Evolutionary conservation across 2,888 invertebrate genomes (phyloP), one percentile per base, ranked within the genome.

Genomic region (Hypolimnas misippus): DNA sequence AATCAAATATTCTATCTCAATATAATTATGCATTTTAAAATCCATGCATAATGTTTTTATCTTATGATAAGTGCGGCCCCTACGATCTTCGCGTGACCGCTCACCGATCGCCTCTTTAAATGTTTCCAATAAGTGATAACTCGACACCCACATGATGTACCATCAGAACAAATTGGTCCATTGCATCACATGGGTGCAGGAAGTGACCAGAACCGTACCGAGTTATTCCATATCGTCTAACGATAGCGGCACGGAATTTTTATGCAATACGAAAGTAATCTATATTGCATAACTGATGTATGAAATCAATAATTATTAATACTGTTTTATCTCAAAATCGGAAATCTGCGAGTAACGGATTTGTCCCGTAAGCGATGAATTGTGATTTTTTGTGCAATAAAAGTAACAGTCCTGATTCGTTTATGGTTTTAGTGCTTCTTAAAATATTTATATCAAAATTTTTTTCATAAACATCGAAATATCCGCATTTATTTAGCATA

Each of bases 211-310:
- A 72, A 67, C 66, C 61, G 62, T 65, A 68, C 46, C 58, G 42
- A 17, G 12, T 7, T 40, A 40, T 46, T 21, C 44, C 44, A 63
- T 29, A 59, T 35, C 61, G 49, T 58, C 61, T 14, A 76, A 62
- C 57, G 70, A 67, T 71, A 68, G 69, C 66, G 65, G 70, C 78
- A 78, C 78, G 80, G 74, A 74, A 78, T 72, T 76, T 81, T 84
- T 80, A 83, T 78, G 82, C 79, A 84, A 84, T 62, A 69, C 69
- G 63, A 72, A 70, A 68, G 67, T 68, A 67, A 63, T 65, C 60
- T 50, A 53, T 40, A 68, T 73, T 73, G 62, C 67, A 65, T 72
- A 70, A 73, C 66, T 68, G 54, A 65, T 56, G 57, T 66, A 56
- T 63, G 63, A 64, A 70, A 66, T 68, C 44, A 58, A 68, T 62